Conservation (phyloP, 2,113 vertebrate genomes). For the Parotia lawesii region DNA sequence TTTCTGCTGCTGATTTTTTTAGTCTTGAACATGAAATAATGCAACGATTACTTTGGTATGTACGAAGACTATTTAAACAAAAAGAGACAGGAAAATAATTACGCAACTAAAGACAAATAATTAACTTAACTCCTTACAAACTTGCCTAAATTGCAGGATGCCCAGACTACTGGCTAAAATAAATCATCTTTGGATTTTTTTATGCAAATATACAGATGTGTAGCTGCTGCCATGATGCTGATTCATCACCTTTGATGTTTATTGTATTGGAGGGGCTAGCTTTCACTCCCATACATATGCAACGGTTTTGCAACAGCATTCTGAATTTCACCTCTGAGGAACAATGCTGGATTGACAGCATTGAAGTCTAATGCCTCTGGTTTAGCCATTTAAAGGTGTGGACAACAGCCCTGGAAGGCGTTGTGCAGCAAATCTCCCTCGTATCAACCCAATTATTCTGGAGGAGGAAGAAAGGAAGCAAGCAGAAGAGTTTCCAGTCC, state of each 20-base stretch:
- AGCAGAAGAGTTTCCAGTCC: not conserved
- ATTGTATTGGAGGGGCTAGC: not conserved
- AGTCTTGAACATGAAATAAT: not conserved
- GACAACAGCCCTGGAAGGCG: not conserved
- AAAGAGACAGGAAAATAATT: not conserved
- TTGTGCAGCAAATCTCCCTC: not conserved
- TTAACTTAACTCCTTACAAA: conserved; percentile 4
- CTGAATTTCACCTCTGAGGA: not conserved
- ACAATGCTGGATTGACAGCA: not conserved
- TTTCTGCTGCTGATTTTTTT: not conserved
- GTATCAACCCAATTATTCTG: not conserved
- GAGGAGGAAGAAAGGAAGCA: not conserved
- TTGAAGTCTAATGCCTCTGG: not conserved
- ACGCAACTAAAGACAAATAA: conserved; percentile 13
- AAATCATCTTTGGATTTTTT: not conserved
- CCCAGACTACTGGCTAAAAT: not conserved
- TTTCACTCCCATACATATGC: not conserved
- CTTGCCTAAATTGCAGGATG: not conserved
- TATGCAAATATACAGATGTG: not conserved
- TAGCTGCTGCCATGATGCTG: not conserved
- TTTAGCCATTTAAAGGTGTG: not conserved
- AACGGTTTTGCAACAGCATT: not conserved
- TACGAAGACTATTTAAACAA: not conserved
- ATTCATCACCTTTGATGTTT: not conserved
- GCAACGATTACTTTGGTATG: not conserved